phyloP scores from a whole-genome alignment of 2,797 vertebrate species.

The Mastacembelus armatus region DNA sequence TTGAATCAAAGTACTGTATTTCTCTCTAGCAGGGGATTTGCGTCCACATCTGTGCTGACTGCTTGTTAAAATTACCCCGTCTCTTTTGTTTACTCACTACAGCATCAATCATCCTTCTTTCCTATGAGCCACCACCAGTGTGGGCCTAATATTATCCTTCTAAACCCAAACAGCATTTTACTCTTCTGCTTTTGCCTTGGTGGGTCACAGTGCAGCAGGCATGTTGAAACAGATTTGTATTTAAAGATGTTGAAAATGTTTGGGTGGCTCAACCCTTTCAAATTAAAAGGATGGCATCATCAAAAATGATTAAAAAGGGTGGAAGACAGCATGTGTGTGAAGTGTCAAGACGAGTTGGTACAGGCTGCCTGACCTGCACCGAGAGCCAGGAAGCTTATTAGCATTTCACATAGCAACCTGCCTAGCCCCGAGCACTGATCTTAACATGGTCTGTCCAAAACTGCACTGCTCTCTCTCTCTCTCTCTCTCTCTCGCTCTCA shows the following conservation, averaged over 20 bases:
- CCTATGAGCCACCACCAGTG: slow-evolving; percentile 12
- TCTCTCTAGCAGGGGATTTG: neutral
- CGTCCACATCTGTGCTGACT: slow-evolving; percentile 21
- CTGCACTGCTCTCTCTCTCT: slow-evolving; percentile 44
- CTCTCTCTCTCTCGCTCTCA: slow-evolving; percentile 14
- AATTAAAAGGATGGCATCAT: slow-evolving; percentile 84
- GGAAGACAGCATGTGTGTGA: slow-evolving; percentile 78
- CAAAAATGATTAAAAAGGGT: slow-evolving; percentile 84
- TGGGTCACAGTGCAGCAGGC: slow-evolving; percentile 72
- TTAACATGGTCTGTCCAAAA: slow-evolving; percentile 78
- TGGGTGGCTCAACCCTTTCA: slow-evolving; percentile 84
- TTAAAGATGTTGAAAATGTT: slow-evolving; percentile 81
- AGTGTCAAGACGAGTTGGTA: slow-evolving; percentile 82
- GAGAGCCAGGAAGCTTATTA: slow-evolving; percentile 81
- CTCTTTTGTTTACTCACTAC: slow-evolving; percentile 26
- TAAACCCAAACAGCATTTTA: slow-evolving; percentile 60
- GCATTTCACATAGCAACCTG: slow-evolving; percentile 83
- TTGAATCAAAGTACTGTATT: slow-evolving; percentile 5
- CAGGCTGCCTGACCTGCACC: slow-evolving; percentile 74
- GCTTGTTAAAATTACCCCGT: slow-evolving; percentile 15
- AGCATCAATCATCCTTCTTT: slow-evolving; percentile 40
- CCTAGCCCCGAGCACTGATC: slow-evolving; percentile 79
- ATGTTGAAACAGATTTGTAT: slow-evolving; percentile 73
- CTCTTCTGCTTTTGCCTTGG: slow-evolving; percentile 56
- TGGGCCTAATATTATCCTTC: slow-evolving; percentile 52